These are phyloP conservation scores for Epistrophe eligans DNA, from an alignment of 2,888 invertebrate species.

Conservation along the genomic window DNA sequence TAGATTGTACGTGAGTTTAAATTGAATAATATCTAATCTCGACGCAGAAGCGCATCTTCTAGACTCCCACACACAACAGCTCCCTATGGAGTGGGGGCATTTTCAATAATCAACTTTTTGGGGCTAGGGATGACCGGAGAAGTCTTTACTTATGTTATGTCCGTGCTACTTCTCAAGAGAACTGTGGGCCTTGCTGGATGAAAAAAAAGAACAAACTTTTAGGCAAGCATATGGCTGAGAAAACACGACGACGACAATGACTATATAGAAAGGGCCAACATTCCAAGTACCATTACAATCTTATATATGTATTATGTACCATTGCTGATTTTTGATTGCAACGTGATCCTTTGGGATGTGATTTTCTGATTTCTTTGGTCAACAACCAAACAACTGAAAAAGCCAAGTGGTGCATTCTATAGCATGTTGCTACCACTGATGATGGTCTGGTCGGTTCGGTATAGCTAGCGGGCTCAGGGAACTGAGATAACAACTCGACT, in stretches of 20 bases:
- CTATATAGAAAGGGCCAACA: slow-evolving; percentile 33
- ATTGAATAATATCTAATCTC: slow-evolving; percentile 70
- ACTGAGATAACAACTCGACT: slow-evolving; percentile 34
- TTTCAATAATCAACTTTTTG: slow-evolving; percentile 70
- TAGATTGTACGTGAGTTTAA: slow-evolving; percentile 66
- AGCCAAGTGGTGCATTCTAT: slow-evolving; percentile 48
- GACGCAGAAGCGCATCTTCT: slow-evolving; percentile 7
- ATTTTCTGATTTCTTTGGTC: slow-evolving; percentile 75
- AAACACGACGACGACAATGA: slow-evolving; percentile 8
- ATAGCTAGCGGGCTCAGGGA: neutral
- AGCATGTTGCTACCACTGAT: slow-evolving; percentile 16
- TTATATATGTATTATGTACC: slow-evolving; percentile 1
- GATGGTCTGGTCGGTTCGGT: no score
- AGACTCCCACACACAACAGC: slow-evolving; percentile 7
- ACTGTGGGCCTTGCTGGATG: neutral
- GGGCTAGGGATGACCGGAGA: slow-evolving; percentile 9
- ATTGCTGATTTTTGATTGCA: slow-evolving; percentile 75
- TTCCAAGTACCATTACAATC: slow-evolving; percentile 62
- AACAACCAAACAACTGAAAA: slow-evolving; percentile 69
- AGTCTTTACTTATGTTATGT: slow-evolving; percentile 27
- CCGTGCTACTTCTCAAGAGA: slow-evolving; percentile 13
- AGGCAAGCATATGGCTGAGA: slow-evolving; percentile 61
- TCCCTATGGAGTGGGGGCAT: slow-evolving; percentile 37
- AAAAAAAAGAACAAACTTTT: slow-evolving; percentile 64
- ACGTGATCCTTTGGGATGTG: slow-evolving; percentile 74